Conservation (phyloP, 2,888 invertebrate genomes). For the Drosophila sordidula region DNA sequence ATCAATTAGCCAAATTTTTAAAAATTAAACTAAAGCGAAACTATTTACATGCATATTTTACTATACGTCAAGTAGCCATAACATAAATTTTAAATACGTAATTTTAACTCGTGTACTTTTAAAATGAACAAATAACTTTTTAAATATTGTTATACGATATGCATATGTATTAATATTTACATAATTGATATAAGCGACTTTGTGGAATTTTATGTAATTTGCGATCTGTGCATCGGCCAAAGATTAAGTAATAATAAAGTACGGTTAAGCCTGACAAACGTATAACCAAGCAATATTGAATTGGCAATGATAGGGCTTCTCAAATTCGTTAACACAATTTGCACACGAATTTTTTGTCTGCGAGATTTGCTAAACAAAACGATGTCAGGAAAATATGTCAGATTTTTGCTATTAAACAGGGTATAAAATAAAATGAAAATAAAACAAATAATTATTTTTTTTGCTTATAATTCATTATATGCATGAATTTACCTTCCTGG, state of each 20-base stretch:
- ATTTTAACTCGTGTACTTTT: constrained; percentile 31
- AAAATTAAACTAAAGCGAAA: constrained; percentile 15
- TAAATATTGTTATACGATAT: constrained; percentile 43
- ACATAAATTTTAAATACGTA: constrained; percentile 43
- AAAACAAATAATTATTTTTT: no score
- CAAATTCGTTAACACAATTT: no score
- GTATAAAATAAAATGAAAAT: no score
- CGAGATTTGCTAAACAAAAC: no score
- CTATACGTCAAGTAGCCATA: constrained; percentile 55
- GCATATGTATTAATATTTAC: constrained; percentile 17
- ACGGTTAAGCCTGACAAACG: constrained; percentile 46
- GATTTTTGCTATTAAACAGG: no score
- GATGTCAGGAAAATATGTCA: no score
- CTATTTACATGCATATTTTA: constrained; percentile 50
- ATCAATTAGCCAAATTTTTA: constrained; percentile 60
- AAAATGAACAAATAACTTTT: constrained; percentile 56
- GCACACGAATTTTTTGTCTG: no score
- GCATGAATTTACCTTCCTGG: no score
- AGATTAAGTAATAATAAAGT: constrained; percentile 79
- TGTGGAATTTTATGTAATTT: constrained; percentile 62
- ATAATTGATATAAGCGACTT: constrained; percentile 21
- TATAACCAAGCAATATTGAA: not conserved
- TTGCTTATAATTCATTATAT: no score
- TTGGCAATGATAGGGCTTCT: no score
- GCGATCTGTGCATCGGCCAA: constrained; percentile 82